These are phyloP conservation scores for Lutra lutra DNA, from an alignment of 2,797 vertebrate species.

Conservation along the genomic window DNA sequence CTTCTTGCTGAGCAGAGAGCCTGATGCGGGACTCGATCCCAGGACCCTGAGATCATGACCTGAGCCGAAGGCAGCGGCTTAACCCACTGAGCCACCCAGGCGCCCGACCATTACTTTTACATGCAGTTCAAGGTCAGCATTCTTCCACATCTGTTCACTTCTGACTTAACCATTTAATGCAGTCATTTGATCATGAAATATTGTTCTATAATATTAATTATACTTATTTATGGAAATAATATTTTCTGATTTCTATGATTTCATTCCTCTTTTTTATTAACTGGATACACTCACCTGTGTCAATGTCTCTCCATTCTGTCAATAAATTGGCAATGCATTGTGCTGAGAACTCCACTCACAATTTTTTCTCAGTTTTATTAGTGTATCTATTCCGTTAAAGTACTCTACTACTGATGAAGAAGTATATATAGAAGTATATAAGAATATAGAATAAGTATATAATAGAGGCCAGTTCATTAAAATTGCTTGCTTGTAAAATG, in stretches of 20 bases:
- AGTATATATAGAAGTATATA: background rate
- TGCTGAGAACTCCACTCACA: background rate
- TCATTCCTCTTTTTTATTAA: conserved; percentile 14
- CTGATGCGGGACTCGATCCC: too few species aligned
- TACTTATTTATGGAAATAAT: background rate
- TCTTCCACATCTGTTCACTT: conserved; percentile 9
- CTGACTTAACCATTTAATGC: background rate
- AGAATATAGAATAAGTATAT: background rate
- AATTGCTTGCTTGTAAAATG: background rate
- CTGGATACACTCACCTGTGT: background rate
- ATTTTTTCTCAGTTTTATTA: background rate
- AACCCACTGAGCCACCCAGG: too few species aligned
- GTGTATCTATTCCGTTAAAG: background rate
- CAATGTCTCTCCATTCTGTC: background rate
- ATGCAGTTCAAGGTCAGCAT: background rate
- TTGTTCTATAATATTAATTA: background rate
- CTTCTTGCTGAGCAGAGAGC: too few species aligned
- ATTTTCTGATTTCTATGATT: background rate
- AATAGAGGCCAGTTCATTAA: background rate
- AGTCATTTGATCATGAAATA: background rate
- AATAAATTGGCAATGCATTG: background rate
- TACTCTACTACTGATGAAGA: background rate
- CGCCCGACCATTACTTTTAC: background rate
- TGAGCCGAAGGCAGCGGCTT: too few species aligned
- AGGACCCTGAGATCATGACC: too few species aligned